phyloP scores from a whole-genome alignment of 2,113 vertebrate genomes.

The Panthera leo region DNA sequence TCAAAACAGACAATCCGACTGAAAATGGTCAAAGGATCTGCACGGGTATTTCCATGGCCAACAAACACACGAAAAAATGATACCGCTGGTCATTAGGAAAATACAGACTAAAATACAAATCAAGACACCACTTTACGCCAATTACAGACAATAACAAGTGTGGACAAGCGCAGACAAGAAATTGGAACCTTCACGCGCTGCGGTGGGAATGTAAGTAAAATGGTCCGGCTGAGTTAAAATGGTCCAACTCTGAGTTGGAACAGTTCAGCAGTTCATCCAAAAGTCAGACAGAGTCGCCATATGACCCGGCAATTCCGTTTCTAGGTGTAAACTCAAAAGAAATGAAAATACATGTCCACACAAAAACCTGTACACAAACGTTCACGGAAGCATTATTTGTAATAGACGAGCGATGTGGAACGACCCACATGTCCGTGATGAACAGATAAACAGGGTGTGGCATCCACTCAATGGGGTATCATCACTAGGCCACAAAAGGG shows the following conservation, averaged over 20 bases:
- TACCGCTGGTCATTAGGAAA: not conserved
- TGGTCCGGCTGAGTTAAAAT: fast-evolving
- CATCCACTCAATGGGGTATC: fast-evolving
- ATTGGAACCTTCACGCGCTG: fast-evolving
- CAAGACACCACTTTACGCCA: not conserved
- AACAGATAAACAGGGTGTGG: fast-evolving
- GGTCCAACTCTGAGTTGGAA: fast-evolving
- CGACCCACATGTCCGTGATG: fast-evolving
- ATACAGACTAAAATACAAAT: not conserved
- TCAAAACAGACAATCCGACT: not conserved
- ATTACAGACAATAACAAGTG: fast-evolving
- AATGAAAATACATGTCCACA: fast-evolving
- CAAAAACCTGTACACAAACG: fast-evolving
- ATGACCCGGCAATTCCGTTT: not conserved
- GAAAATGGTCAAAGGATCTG: fast-evolving
- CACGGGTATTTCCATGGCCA: not conserved
- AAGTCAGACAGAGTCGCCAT: fast-evolving
- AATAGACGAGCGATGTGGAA: fast-evolving
- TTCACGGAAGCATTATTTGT: fast-evolving
- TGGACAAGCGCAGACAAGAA: no score
- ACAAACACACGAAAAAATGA: not conserved
- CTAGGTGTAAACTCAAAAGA: not conserved
- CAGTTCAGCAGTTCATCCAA: fast-evolving
- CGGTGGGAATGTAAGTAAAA: fast-evolving
- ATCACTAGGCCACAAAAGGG: fast-evolving